Base-by-base conservation (phyloP, 2,888 invertebrate species). In the Julus scandinavius region DNA sequence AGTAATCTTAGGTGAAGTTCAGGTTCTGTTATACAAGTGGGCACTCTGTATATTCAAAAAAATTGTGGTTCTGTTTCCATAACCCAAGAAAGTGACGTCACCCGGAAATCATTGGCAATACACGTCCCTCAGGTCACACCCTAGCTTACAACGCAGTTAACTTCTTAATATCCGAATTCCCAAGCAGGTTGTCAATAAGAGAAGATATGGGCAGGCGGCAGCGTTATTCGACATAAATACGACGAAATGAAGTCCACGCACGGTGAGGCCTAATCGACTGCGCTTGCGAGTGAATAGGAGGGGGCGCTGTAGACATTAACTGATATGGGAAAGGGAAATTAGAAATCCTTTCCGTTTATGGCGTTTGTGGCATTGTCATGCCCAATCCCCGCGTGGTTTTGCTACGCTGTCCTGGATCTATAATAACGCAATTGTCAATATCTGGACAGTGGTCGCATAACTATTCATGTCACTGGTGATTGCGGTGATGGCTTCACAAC, bases 401-500 rank as follows among this genome's bases (percentile, higher is more conserved):
- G 72, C 72, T 72, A n/a, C n/a, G 72, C 72, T 29, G 72, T 72
- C 29, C 72, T 72, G 72, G 72, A 72, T 72, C 72, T 72, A 72
- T 72, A 72, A 72, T 72, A 72, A 72, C 17, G 72, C 72, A 72
- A 72, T 72, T 72, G 72, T 72, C 72, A 72, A 72, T 72, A 72
- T 72, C 72, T 72, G 72, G 72, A 72, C 72, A 29, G 72, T 72
- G 72, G 72, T 72, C 72, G 29, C 72, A 72, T 72, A 72, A 72
- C 72, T 72, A 72, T 72, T 72, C 72, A 72, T 72, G 72, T 72
- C 72, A 72, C 72, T 29, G 72, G 29, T 72, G 72, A 72, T 72
- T 72, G 72, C 72, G n/a, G 29, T 72, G 72, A 72, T 72, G 72
- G 72, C 29, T 29, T 29, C 72, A 72, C 29, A 72, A 72, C 29